These are phyloP conservation scores for Bombyx mandarina DNA, from an alignment of 1,140 invertebrate genomes.

Conservation along the genomic window DNA sequence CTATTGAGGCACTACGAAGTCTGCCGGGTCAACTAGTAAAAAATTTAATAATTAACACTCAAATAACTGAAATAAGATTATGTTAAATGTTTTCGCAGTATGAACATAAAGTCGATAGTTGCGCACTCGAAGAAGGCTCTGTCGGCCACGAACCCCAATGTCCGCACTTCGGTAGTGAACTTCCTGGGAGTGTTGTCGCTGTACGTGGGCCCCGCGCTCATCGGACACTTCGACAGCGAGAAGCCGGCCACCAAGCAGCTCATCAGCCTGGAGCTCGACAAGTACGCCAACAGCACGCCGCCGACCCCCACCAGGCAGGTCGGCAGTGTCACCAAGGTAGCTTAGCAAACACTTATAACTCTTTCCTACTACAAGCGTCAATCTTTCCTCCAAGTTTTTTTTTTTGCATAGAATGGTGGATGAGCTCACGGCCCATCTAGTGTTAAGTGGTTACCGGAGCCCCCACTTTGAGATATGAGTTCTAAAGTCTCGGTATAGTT, in stretches of 20 bases:
- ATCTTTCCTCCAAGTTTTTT: too few relatives aligned
- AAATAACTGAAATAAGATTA: background rate
- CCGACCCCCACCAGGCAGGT: conserved; percentile 77
- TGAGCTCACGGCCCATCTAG: too few relatives aligned
- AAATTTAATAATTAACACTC: conserved; percentile 2
- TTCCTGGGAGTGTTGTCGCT: conserved; percentile 81
- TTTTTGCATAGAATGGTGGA: too few relatives aligned
- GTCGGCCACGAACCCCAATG: conserved; percentile 85
- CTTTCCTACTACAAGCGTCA: too few relatives aligned
- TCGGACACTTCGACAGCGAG: conserved; percentile 88
- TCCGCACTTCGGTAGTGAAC: conserved; percentile 81
- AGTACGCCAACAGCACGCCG: conserved; percentile 79
- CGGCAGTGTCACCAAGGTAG: conserved; percentile 55
- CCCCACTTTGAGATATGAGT: too few relatives aligned
- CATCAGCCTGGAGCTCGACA: conserved; percentile 90
- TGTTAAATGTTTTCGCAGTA: conserved; percentile 57
- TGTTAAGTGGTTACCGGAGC: too few relatives aligned
- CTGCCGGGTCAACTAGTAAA: background rate
- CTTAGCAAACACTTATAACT: background rate
- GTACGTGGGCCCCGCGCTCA: conserved; percentile 83
- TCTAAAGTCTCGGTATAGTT: too few relatives aligned
- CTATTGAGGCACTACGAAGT: too few relatives aligned
- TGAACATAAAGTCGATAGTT: conserved; percentile 85
- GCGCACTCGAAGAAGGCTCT: conserved; percentile 88
- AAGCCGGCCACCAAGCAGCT: conserved; percentile 88